phyloP scores from a whole-genome alignment of 1,140 invertebrate genomes.

The Aphis craccivora region DNA sequence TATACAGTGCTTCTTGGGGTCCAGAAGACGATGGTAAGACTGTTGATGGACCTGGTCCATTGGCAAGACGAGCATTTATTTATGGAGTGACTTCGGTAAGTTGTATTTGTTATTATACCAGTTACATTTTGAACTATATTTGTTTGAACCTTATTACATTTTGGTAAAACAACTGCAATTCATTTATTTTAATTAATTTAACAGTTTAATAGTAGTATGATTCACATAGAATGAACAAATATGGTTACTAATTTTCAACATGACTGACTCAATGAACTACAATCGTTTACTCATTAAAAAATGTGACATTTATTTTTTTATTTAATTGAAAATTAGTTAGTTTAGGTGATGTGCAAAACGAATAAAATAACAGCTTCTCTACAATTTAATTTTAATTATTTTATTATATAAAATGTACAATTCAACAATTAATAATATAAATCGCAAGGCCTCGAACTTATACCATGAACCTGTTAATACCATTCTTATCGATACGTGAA shows the following conservation, averaged over 20 bases:
- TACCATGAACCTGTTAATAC: background rate
- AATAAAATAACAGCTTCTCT: background rate
- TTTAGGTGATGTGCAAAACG: background rate
- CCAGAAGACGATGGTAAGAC: conserved; percentile 97
- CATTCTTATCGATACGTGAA: background rate
- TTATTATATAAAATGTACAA: background rate
- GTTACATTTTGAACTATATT: background rate
- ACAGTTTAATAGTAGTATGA: background rate
- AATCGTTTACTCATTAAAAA: background rate
- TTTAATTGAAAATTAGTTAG: background rate
- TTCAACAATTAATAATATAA: background rate
- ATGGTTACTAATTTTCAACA: background rate
- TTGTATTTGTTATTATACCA: conserved; percentile 54
- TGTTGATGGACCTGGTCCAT: conserved; percentile 96
- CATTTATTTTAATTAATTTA: background rate
- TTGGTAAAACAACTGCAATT: background rate
- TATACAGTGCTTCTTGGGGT: conserved; percentile 96
- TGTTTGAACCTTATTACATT: background rate
- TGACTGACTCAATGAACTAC: background rate
- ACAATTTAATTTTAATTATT: background rate
- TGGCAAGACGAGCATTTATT: conserved; percentile 95
- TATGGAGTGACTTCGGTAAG: conserved; percentile 89
- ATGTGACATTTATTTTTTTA: background rate
- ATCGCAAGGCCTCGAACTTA: background rate
- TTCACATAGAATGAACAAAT: background rate